Conservation (phyloP, 2,113 vertebrate species). For the Taxidea taxus region DNA sequence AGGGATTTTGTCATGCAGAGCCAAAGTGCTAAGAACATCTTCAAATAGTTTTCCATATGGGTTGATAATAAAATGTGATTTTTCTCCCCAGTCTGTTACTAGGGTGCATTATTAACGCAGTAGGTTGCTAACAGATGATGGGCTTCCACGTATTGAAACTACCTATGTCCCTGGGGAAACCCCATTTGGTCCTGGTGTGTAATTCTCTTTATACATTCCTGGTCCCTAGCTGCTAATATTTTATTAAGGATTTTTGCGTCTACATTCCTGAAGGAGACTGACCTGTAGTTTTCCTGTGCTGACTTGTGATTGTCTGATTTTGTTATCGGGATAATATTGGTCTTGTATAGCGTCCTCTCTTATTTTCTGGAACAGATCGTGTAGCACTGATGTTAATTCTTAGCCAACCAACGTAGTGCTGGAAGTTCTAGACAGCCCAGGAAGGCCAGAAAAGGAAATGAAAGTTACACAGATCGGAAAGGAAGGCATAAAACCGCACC, state of each 20-base stretch:
- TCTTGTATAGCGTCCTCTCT: background rate
- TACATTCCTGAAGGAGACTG: background rate
- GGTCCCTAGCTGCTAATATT: background rate
- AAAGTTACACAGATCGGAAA: background rate
- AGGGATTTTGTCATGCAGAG: background rate
- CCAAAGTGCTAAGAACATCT: background rate
- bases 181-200: background rate
- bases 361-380: background rate
- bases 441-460: background rate
- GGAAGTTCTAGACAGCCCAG: background rate
- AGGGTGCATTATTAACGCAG: background rate
- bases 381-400: background rate
- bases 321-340: background rate
- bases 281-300: background rate
- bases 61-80: background rate
- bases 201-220: background rate
- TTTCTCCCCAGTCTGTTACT: background rate
- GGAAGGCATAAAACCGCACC: background rate
- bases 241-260: background rate
- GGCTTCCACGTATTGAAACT: background rate
- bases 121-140: background rate
- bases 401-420: background rate
- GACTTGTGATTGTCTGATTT: background rate
- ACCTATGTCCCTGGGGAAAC: background rate
- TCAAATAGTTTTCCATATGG: background rate